phyloP scores from a whole-genome alignment of 2,113 vertebrate species.

The Erythrocercus mccallii region DNA sequence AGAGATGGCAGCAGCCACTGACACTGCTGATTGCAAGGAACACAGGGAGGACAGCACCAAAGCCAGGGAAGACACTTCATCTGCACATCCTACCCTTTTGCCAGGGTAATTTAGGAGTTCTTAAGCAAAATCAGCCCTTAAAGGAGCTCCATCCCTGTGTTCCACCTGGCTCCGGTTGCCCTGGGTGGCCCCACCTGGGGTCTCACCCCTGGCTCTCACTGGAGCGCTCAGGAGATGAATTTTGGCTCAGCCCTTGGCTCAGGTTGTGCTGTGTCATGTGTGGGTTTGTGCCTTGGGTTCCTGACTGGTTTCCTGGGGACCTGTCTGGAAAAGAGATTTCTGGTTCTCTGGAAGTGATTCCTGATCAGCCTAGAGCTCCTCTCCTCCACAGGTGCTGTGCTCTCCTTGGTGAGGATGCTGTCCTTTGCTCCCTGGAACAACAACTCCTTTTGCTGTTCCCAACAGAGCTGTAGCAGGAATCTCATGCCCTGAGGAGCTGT shows the following conservation, averaged over 20 bases:
- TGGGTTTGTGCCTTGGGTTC: accelerated
- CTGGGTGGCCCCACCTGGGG: not conserved
- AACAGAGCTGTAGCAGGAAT: not conserved
- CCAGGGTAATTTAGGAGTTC: not conserved
- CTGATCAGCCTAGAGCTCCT: accelerated
- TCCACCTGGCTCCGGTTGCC: not conserved
- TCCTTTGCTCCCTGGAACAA: too few species aligned
- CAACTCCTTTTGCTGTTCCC: not conserved
- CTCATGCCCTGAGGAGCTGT: accelerated
- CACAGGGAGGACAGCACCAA: not conserved
- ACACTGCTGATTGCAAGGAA: not conserved
- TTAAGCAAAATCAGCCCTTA: not conserved
- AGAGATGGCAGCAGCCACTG: not conserved
- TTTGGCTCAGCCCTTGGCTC: not conserved
- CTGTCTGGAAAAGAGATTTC: not conserved
- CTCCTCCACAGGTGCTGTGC: accelerated
- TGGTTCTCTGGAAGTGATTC: not conserved
- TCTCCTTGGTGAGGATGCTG: not conserved
- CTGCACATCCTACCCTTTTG: not conserved
- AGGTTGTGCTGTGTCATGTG: accelerated
- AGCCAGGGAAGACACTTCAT: not conserved
- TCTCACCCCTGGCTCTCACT: not conserved
- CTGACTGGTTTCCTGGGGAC: accelerated
- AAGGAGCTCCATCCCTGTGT: not conserved
- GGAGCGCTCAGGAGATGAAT: not conserved